Evolutionary conservation across 2,113 vertebrate species (phyloP).

Genomic region (Numenius arquata): DNA sequence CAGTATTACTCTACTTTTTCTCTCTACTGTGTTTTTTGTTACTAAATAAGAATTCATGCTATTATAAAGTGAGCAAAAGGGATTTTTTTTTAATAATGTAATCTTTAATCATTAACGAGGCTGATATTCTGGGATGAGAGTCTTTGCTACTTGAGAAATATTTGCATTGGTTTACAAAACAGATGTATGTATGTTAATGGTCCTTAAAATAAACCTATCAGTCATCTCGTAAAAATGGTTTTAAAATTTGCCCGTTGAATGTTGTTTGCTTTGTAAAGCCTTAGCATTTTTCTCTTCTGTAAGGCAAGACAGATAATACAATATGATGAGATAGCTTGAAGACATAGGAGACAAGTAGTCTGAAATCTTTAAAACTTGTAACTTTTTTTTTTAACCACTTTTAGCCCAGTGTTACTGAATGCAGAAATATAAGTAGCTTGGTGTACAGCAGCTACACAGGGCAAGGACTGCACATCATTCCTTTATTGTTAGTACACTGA

Average conservation of each 20-base stretch:
- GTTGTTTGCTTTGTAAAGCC: neutral
- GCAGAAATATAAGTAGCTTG: neutral
- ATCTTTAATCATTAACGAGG: neutral
- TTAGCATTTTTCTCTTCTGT: neutral
- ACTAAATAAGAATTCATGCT: neutral
- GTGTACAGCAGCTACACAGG: neutral
- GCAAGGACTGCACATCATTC: neutral
- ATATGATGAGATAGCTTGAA: neutral
- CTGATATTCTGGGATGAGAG: neutral
- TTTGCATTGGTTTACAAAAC: neutral
- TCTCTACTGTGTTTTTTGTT: neutral
- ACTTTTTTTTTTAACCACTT: neutral
- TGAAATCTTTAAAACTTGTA: neutral
- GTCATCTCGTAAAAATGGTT: neutral
- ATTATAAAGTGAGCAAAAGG: neutral
- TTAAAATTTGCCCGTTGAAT: neutral
- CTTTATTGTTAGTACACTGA: neutral
- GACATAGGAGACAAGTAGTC: neutral
- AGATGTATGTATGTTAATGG: neutral
- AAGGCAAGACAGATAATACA: neutral
- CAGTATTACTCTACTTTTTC: neutral
- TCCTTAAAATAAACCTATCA: neutral
- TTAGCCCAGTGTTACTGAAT: neutral
- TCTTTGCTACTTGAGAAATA: neutral
- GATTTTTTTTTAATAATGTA: neutral